Conservation (phyloP, 2,113 vertebrate species). For the Macaca fascicularis region DNA sequence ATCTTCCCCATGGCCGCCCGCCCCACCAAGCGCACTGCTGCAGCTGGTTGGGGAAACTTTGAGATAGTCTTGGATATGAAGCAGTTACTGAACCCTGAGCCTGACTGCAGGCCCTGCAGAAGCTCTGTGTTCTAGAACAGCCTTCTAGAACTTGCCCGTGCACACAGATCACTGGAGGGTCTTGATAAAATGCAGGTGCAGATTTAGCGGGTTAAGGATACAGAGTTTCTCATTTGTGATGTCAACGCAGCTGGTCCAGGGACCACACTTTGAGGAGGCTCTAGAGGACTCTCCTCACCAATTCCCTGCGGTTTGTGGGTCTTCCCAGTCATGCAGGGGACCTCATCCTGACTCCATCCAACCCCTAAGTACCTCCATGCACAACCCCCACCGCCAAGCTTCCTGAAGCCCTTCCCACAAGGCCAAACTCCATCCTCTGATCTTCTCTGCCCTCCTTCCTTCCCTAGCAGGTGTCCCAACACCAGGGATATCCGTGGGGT, state of each 20-base stretch:
- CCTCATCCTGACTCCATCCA: background rate
- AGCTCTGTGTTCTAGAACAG: background rate
- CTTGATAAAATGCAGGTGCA: background rate
- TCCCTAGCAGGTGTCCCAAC: background rate
- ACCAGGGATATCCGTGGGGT: background rate
- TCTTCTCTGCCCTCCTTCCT: background rate
- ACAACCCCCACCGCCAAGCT: too few relatives aligned
- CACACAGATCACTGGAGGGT: background rate
- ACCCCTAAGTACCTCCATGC: background rate
- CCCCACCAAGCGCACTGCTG: too few relatives aligned
- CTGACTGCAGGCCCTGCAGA: accelerated
- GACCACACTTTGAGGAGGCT: background rate
- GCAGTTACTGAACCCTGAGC: background rate
- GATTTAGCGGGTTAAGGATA: too few relatives aligned
- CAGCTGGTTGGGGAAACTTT: background rate
- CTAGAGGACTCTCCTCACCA: background rate
- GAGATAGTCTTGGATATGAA: background rate
- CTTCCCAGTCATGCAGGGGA: background rate
- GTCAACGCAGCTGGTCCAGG: accelerated
- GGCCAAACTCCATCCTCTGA: background rate
- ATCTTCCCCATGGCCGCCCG: background rate
- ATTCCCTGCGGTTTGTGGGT: accelerated
- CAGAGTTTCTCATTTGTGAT: background rate
- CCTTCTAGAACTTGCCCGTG: background rate
- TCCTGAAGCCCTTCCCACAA: background rate